Conservation (phyloP, 2,888 invertebrate genomes). For the Chrysopilus asiliformis region DNA sequence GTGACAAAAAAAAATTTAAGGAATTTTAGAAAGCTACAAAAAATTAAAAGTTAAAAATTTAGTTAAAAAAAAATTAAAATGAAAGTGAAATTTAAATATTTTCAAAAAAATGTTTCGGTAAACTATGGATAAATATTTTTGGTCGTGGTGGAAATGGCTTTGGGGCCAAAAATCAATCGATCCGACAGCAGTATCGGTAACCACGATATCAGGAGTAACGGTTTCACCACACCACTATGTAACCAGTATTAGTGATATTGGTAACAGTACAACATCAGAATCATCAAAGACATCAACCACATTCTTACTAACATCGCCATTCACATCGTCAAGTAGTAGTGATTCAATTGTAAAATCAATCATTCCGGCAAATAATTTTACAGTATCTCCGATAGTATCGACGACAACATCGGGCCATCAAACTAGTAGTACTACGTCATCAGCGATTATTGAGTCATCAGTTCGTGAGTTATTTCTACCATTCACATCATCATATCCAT, state of each 20-base stretch:
- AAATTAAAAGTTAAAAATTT: constrained; percentile 1
- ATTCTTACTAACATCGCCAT: neutral
- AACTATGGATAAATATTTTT: constrained; percentile 12
- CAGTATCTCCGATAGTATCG: neutral
- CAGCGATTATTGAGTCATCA: no score
- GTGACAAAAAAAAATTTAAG: no score
- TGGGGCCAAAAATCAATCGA: constrained; percentile 8
- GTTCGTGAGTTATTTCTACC: neutral
- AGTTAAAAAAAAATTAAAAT: neutral
- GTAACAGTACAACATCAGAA: neutral
- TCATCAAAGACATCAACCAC: neutral
- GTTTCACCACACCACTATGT: no score
- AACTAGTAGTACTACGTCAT: neutral
- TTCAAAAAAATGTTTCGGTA: constrained; percentile 4
- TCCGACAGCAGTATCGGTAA: no score
- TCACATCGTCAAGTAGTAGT: neutral
- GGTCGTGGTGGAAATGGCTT: constrained; percentile 12
- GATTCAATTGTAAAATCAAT: neutral
- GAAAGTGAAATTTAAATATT: constrained; percentile 1
- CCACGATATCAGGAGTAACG: no score
- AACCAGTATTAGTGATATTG: neutral
- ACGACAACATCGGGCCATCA: neutral
- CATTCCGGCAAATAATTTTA: neutral
- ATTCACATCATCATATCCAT: neutral
- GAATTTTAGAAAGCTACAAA: no score